Base-by-base conservation (phyloP, 1,140 invertebrate genomes). In the Eupeodes corollae region DNA sequence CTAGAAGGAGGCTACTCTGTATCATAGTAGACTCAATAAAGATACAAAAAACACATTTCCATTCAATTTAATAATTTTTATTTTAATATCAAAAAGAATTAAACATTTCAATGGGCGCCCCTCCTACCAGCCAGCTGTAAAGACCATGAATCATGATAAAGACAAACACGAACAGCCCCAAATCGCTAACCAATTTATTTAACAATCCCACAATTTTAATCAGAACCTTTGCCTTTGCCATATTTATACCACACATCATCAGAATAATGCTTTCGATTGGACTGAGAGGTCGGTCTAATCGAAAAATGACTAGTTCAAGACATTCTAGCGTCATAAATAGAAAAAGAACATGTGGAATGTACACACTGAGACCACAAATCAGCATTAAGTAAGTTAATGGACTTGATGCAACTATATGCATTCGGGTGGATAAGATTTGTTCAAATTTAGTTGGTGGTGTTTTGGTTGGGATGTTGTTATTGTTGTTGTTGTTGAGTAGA, bases 1-100 rank as follows among this genome's bases (percentile, higher is more conserved):
- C 71, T 95, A 13, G 91, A 94, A 59, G 91, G 91, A 33, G 91
- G 91, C 51, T 88, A 67, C 39, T 48, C 59, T 2, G 60, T 60
- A 2, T 61, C 61, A 19, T 66, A 63, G 45, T 30, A n/a, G 8
- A 26, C 21, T 26, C 3, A 26, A 26, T 26, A 26, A 26, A 26
- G 8, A 26, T 26, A 5, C 21, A 26, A 26, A 26, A 26, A 26
- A 26, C n/a, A n/a, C n/a, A n/a, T n/a, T n/a, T n/a, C n/a, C n/a
- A 26, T 26, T 26, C 21, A 26, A 26, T 26, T 26, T 8, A 26
- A 26, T 26, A 26, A 26, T 26, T 26, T 26, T 3, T 26, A 26
- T 26, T 26, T 26, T 26, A 5, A 26, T 26, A 26, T 26, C 21
- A 26, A 26, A 26, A 26, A 26, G 21, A 26, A 26, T 26, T 26